Percentiles rank a stretch among this genome's conserved stretches.
Evolutionary conservation across 2,797 vertebrate genomes (phyloP).

Genomic region (Sebastes baramenuke): DNA sequence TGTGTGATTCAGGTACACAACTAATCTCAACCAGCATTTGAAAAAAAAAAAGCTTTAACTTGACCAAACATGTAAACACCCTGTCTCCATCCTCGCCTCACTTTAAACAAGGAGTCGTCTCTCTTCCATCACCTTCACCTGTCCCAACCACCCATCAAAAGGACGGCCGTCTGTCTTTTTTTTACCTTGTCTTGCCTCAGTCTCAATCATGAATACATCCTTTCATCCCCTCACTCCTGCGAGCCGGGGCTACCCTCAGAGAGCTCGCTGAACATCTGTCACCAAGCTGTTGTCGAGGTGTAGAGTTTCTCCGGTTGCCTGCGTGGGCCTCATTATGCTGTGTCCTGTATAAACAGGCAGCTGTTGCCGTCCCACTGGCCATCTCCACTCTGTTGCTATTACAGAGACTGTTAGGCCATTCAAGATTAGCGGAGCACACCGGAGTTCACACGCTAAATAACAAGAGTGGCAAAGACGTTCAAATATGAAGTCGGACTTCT

Average conservation of each 20-base stretch:
- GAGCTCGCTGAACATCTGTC: slow-evolving; percentile 78
- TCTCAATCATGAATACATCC: slow-evolving; percentile 15
- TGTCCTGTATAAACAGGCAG: slow-evolving; percentile 74
- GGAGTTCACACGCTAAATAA: slow-evolving; percentile 38
- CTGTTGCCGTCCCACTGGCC: slow-evolving; percentile 56
- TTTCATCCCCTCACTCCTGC: slow-evolving; percentile 11
- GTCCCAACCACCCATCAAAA: background rate
- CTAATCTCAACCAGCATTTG: background rate
- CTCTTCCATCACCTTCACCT: slow-evolving; percentile 8
- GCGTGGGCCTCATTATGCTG: slow-evolving; percentile 65
- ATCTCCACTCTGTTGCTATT: slow-evolving; percentile 38
- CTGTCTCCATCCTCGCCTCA: background rate
- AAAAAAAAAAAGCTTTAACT: background rate
- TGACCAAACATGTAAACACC: background rate
- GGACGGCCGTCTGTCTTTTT: background rate
- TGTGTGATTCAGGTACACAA: background rate
- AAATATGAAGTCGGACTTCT: slow-evolving; percentile 24
- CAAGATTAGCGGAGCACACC: slow-evolving; percentile 41
- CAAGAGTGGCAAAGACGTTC: slow-evolving; percentile 9
- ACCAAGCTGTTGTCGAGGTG: slow-evolving; percentile 83
- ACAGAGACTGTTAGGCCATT: slow-evolving; percentile 42
- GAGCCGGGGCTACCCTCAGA: slow-evolving; percentile 65
- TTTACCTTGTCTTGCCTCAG: slow-evolving; percentile 4
- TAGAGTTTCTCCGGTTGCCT: slow-evolving; percentile 60
- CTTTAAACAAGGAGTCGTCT: background rate